These are phyloP conservation scores for Linnaemya vulpina DNA, from an alignment of 2,888 invertebrate genomes.

Conservation along the genomic window DNA sequence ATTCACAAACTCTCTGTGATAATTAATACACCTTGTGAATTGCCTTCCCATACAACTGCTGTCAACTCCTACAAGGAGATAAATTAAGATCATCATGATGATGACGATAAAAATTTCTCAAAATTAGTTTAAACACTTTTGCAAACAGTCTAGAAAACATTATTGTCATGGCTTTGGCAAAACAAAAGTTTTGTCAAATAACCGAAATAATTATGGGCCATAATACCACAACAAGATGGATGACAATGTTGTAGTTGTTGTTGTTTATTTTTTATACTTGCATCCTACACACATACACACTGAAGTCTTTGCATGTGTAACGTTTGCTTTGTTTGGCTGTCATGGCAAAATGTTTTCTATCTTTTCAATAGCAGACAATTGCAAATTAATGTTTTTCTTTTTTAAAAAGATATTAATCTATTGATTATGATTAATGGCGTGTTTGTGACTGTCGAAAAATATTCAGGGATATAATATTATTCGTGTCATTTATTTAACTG, in stretches of 20 bases:
- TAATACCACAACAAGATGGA: constrained; percentile 19
- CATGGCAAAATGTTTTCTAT: background rate
- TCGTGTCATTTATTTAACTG: constrained; percentile 11
- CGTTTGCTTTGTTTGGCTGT: background rate
- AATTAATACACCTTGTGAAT: background rate
- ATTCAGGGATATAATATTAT: background rate
- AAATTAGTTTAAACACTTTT: background rate
- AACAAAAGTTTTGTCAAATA: constrained; percentile 31
- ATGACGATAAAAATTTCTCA: background rate
- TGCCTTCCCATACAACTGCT: background rate
- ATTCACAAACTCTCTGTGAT: background rate
- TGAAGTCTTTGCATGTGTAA: background rate
- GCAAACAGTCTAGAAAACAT: background rate
- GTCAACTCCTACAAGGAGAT: background rate
- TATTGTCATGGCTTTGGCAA: constrained; percentile 23
- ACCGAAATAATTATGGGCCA: constrained; percentile 20
- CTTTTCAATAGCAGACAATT: background rate
- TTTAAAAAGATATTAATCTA: constrained; percentile 22
- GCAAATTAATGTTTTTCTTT: background rate
- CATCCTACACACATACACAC: background rate
- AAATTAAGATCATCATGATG: background rate
- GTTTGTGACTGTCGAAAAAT: background rate
- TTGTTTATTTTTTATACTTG: background rate
- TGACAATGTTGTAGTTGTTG: background rate
- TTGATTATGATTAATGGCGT: constrained; percentile 56